Base-by-base conservation (phyloP, 2,113 vertebrate genomes). In the Chunga burmeisteri region DNA sequence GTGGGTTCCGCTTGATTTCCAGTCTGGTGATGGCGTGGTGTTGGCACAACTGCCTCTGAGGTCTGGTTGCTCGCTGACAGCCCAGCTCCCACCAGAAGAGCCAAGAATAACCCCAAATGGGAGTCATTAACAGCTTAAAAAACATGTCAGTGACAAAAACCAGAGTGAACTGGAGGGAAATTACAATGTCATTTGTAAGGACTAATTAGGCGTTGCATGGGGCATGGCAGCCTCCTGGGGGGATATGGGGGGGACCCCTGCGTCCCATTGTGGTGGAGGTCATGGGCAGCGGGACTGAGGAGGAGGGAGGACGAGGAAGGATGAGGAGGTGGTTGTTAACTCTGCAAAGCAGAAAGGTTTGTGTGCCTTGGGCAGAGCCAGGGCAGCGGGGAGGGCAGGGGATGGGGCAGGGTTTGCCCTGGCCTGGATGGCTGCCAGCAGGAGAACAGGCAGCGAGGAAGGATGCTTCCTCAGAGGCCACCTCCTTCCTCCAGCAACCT, bases 1-100 rank as follows among this genome's bases (percentile, higher is more conserved):
- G 52, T 50, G 70, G 27, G 81, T 71, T 95, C 71, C 78, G 90
- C 86, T 77, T 62, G 17, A 50, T 52, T 95, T 92, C 42, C 58
- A 56, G 40, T 53, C 86, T 89, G 86, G 63, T 9, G 2, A 56
- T 55, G 75, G 52, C 3, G 12, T 85, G 63, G 36, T 32, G 47
- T 50, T 86, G 90, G 81, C 81, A 86, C 1, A 1, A 14, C 40
- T 20, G 67, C 61, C 52, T 66, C 65, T 44, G 58, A 89, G 85
- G n/a, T 65, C 89, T 89, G 85, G 56, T 47, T 1, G 1, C 47
- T 78, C 70, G 6, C 75, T 81, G 40, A 59, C 40, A 89, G 89
- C 68, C 58, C 52, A 61, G 78, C 59, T 80, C 77, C 62, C 3
- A 0, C 75, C 49, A 71, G 49, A 68, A 40, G 18, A 91, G 80